Evolutionary conservation across 2,113 vertebrate species (phyloP), one percentile per base, ranked within the genome.

Genomic region (Hydrolagus affinis): DNA sequence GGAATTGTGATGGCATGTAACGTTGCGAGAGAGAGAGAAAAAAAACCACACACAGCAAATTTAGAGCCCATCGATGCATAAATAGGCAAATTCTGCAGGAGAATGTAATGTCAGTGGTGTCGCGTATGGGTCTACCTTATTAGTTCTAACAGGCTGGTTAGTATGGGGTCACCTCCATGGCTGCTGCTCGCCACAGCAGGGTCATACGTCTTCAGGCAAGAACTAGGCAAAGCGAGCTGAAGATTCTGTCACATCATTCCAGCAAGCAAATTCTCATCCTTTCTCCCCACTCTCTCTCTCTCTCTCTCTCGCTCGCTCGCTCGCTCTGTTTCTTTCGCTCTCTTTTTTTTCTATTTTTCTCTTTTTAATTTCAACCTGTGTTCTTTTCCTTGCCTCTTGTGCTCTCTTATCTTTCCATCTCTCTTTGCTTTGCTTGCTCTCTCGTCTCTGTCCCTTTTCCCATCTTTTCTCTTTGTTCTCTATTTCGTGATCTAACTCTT

Each of bases 101-200:
- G 88, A 92, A 91, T 90, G 91, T 91, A 89, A 93, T 93, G 94
- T 93, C 92, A 90, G 89, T 88, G 91, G 91, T 88, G 90, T 95
- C 91, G 91, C 94, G 93, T 91, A 93, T 91, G 91, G 92, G 92
- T 89, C 90, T 93, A 92, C 94, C 94, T 93, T 90, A 94, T 92
- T 92, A 92, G 93, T 93, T 92, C 90, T 92, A 92, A 90, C 90
- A 93, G 93, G 92, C 94, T 93, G 94, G 93, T 95, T 94, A 93
- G 93, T 89, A 88, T 92, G 87, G 87, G 94, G 94, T 94, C 94
- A 94, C 90, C 92, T 92, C 93, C 92, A 90, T 87, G 87, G 89
- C 90, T 92, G 89, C 77, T 76, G 88, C 91, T 91, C 89, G 89
- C 91, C 88, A 86, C 88, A 85, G 93, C 91, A 91, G 92, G 92